A percentile compares a stretch with the other conserved stretches of the same genome.
phyloP scores from a whole-genome alignment of 92 coral and sea anemone species.

The Zoanthus solanderi region DNA sequence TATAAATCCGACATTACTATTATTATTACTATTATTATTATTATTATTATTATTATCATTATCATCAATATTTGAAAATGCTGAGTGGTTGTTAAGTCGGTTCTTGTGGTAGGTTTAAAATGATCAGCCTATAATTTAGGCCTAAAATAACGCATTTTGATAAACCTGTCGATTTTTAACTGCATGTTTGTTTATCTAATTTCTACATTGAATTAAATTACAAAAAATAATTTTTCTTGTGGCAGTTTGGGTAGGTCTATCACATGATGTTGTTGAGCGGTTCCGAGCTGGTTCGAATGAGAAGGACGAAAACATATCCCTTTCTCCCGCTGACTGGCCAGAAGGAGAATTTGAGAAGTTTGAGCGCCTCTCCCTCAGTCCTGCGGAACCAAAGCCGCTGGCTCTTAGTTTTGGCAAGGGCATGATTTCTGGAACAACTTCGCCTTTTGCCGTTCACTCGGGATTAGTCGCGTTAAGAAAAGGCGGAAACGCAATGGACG shows the following conservation, averaged over 20 bases:
- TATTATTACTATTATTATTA: too few species aligned
- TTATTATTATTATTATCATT: too few species aligned
- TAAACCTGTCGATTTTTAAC: too few species aligned
- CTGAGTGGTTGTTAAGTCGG: too few species aligned
- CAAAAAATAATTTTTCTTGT: background rate
- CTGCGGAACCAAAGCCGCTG: slow-evolving; percentile 84
- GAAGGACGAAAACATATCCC: slow-evolving; percentile 55
- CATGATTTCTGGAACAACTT: slow-evolving; percentile 85
- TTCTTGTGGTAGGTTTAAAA: too few species aligned
- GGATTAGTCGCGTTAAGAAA: slow-evolving; percentile 84
- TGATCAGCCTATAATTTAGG: too few species aligned
- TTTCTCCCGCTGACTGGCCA: slow-evolving; percentile 90
- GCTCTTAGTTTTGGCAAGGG: slow-evolving; percentile 82
- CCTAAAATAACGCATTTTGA: too few species aligned
- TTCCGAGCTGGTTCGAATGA: background rate
- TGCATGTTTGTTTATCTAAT: too few species aligned
- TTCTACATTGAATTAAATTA: too few species aligned
- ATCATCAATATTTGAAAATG: too few species aligned
- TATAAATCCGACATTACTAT: too few species aligned
- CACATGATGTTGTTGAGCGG: background rate
- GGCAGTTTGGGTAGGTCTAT: background rate
- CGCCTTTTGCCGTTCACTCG: slow-evolving; percentile 87
- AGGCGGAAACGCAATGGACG: slow-evolving; percentile 99
- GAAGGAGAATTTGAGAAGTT: slow-evolving; percentile 66
- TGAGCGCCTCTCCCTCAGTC: slow-evolving; percentile 68